Percentiles rank a stretch among this genome's conserved stretches.
phyloP scores from a whole-genome alignment of 1,140 invertebrate genomes.

The Sycophaga agraensis region DNA sequence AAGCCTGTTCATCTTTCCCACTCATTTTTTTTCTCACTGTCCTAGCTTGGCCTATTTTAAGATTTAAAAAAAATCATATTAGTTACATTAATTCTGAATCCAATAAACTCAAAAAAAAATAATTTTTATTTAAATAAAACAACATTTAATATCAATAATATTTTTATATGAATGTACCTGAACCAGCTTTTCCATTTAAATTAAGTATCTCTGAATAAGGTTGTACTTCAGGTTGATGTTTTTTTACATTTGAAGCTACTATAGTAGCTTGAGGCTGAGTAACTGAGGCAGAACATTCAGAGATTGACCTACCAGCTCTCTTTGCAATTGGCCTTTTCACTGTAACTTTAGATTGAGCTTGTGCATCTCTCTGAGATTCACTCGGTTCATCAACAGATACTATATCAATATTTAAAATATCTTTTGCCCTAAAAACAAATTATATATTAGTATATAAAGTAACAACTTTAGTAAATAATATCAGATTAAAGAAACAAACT shows the following conservation, averaged over 20 bases:
- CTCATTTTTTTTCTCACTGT: constrained; percentile 46
- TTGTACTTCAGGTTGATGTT: constrained; percentile 34
- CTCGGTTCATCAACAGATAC: constrained; percentile 59
- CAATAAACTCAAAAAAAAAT: too few relatives aligned
- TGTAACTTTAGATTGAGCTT: constrained; percentile 56
- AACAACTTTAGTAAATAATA: not conserved
- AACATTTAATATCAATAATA: not conserved
- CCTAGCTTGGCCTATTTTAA: constrained; percentile 11
- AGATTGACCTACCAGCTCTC: constrained; percentile 56
- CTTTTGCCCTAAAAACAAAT: constrained; percentile 55
- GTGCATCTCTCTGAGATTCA: constrained; percentile 35
- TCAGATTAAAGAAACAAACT: constrained; percentile 42
- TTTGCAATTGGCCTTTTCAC: constrained; percentile 62
- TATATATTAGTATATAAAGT: not conserved
- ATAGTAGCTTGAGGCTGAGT: constrained; percentile 33
- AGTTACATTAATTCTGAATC: too few relatives aligned
- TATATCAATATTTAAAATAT: constrained; percentile 65
- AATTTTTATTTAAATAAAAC: too few relatives aligned
- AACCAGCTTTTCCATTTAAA: constrained; percentile 45
- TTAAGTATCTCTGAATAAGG: constrained; percentile 37
- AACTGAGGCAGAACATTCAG: constrained; percentile 50
- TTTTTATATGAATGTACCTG: constrained; percentile 40
- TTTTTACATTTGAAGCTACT: constrained; percentile 38
- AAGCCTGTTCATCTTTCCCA: constrained; percentile 63
- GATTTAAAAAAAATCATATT: not conserved